Conservation (phyloP, 1,140 invertebrate species). For the Ceratina calcarata region DNA sequence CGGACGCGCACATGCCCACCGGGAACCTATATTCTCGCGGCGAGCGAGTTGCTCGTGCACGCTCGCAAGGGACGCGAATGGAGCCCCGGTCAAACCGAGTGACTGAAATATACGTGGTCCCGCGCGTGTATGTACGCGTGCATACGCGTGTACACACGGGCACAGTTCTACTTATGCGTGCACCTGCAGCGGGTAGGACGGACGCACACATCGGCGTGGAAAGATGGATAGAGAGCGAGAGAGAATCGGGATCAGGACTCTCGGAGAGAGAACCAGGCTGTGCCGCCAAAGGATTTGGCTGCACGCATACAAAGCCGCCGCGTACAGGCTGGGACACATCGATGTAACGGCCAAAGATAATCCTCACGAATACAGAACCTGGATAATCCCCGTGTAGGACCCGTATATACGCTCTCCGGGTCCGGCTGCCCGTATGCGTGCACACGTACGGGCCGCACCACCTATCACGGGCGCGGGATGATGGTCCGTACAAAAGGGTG, state of each 20-base stretch:
- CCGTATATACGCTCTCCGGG: conserved; percentile 60
- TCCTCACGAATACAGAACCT: conserved; percentile 76
- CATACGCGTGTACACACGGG: neutral
- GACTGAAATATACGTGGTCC: conserved; percentile 41
- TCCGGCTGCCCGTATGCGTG: conserved; percentile 31
- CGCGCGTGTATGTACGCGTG: conserved; percentile 19
- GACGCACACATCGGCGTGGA: neutral
- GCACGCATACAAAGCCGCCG: conserved; percentile 55
- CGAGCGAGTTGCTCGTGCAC: neutral
- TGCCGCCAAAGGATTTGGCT: conserved; percentile 73
- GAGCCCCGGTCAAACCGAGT: conserved; percentile 59
- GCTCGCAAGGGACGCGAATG: conserved; percentile 13
- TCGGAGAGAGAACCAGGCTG: conserved; percentile 44
- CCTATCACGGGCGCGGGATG: conserved; percentile 54
- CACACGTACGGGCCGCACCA: conserved; percentile 48
- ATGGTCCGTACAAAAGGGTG: conserved; percentile 64
- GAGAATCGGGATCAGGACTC: conserved; percentile 5
- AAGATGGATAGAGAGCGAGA: too few species aligned
- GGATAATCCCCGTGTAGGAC: conserved; percentile 77
- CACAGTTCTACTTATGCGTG: neutral
- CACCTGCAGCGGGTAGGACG: conserved; percentile 1
- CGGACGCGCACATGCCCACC: neutral
- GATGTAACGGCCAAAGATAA: conserved; percentile 73
- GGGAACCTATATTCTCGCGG: conserved; percentile 19
- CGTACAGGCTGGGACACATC: conserved; percentile 51